Base-by-base conservation (phyloP, 2,888 invertebrate species). In the Cenopis cana region DNA sequence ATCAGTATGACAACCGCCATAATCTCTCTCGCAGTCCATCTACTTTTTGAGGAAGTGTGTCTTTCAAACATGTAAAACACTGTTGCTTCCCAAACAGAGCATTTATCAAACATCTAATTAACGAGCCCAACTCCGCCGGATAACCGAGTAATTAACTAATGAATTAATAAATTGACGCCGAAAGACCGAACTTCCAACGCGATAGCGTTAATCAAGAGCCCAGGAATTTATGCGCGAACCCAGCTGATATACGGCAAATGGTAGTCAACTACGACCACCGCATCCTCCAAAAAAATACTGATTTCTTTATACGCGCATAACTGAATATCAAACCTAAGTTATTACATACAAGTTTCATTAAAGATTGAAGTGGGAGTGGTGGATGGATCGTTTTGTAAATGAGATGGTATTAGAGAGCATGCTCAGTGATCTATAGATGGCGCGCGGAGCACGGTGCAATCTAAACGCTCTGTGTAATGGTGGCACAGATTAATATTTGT, bases 151-250 rank as follows among this genome's bases (percentile, higher is more conserved):
- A 86, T 89, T 88, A 86, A 85, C 86, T 91, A 92, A 92, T 91
- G 89, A 92, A 90, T 88, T 85, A 83, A 91, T 92, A 92, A 93
- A 93, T 92, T 84, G 81, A 77, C 81, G 83, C 82, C 81, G 79
- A 85, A 83, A 82, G 76, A 79, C 70, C 77, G 77, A 77, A 78
- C 81, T 86, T 88, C 87, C 83, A 81, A 81, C 76, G 78, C 81
- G 90, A 90, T 90, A 90, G 88, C 85, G 87, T 87, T 89, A 89
- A 90, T 89, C 89, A 87, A 46, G 82, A 77, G 81, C 77, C 78
- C 81, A 80, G 81, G 82, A 89, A 67, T 77, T 77, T 77, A 77
- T 77, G 74, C 74, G 54, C 68, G 41, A 59, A 20, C 65, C 55
- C 68, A 62, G 75, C 62, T 75, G 82, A 89, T 87, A 85, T 89